Conservation (phyloP, 2,888 invertebrate genomes). For the Tenodera sinensis region DNA sequence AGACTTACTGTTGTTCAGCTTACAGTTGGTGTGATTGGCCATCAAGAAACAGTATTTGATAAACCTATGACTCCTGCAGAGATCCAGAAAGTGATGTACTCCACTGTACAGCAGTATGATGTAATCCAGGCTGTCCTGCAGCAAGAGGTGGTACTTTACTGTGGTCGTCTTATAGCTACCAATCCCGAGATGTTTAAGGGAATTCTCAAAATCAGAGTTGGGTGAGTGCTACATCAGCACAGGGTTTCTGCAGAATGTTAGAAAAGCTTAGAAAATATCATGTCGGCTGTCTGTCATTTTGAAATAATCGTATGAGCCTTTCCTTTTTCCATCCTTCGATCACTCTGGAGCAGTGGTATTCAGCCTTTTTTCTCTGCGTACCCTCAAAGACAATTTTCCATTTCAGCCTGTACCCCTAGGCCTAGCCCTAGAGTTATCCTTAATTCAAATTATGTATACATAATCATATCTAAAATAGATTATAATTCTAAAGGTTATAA, state of each 20-base stretch:
- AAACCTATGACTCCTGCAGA: conserved; percentile 96
- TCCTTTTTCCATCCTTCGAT: no score
- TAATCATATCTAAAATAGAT: no score
- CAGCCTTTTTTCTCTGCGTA: no score
- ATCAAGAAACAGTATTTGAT: conserved; percentile 93
- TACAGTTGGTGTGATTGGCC: conserved; percentile 91
- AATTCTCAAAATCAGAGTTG: conserved; percentile 75
- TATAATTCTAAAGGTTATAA: no score
- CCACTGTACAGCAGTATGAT: conserved; percentile 83
- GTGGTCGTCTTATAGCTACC: conserved; percentile 88
- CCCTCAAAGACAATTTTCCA: no score
- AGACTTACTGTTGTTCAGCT: conserved; percentile 49
- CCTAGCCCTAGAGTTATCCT: no score
- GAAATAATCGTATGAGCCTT: neutral
- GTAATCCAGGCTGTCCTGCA: conserved; percentile 89
- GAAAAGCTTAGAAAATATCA: neutral
- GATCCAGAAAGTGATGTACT: conserved; percentile 89
- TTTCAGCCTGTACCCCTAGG: no score
- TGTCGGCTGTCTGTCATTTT: neutral
- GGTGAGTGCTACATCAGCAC: conserved; percentile 45
- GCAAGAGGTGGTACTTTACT: conserved; percentile 90
- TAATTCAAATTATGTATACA: no score
- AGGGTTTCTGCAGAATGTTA: neutral
- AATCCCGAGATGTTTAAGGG: conserved; percentile 93
- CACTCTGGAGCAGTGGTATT: no score